Evolutionary conservation across 2,888 invertebrate species (phyloP), one percentile per base, ranked within the genome.

Genomic region (Sicus ferrugineus): DNA sequence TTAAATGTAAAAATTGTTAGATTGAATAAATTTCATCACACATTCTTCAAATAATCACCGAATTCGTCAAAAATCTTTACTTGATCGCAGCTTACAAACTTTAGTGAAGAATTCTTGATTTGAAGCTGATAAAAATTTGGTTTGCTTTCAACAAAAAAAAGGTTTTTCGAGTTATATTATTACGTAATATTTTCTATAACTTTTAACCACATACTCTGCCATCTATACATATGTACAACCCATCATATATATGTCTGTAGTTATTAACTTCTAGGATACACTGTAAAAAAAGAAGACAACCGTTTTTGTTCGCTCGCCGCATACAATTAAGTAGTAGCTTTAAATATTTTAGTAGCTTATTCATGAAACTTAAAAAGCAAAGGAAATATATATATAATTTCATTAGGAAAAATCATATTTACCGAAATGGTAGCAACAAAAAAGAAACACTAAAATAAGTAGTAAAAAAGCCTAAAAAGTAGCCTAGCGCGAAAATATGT

Each of bases 401-500:
- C 7, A 34, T 9, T 52, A 52, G 52, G 38, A 52, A 19, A 19
- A 7, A 38, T 9, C 14, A 38, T 38, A 38, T 9, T 38, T 38
- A 38, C 6, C 6, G 14, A 38, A 38, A 9, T 38, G 14, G 14
- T 9, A 52, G 52, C 31, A 59, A 19, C 19, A 34, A 58, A 16
- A 34, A 30, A 30, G 34, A 0, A 2, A 58, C 19, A 56, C 19
- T 30, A 56, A 56, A 26, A 56, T 16, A 2, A 59, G n/a, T 59
- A 59, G 34, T 31, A 58, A 30, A 52, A n/a, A n/a, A 52, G 23
- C 21, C 4, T 21, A 65, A 30, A 19, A 7, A 65, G 28, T 2
- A 46, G 16, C 19, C 11, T 58, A 58, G 16, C 30, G 31, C 56
- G 42, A 42, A 67, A 58, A 31, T 56, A n/a, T 67, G 28, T 67